Percentiles rank a stretch among this genome's conserved stretches.
These are phyloP conservation scores for Heliconius hewitsoni DNA, from an alignment of 1,140 invertebrate genomes.

Conservation along the genomic window DNA sequence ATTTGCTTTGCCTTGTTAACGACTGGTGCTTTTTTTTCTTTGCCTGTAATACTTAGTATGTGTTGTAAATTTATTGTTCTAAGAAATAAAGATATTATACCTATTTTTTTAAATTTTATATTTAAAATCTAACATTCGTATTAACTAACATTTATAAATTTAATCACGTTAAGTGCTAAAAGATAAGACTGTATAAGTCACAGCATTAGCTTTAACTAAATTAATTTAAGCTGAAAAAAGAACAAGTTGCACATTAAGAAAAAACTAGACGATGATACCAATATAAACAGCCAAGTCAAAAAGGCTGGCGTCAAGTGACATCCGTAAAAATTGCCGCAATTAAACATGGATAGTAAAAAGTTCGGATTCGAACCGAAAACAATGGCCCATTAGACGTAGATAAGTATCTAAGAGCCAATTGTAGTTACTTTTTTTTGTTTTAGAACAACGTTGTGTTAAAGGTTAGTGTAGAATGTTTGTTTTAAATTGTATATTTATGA, in stretches of 20 bases:
- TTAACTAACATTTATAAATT: too few relatives aligned
- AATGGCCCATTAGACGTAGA: slow-evolving; percentile 71
- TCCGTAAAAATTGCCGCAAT: slow-evolving; percentile 72
- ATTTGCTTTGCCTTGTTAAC: slow-evolving; percentile 6
- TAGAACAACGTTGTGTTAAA: slow-evolving; percentile 51
- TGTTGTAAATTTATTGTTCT: background rate
- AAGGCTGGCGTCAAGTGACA: slow-evolving; percentile 59
- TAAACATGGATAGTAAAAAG: slow-evolving; percentile 60
- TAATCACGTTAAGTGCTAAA: too few relatives aligned
- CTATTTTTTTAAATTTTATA: background rate
- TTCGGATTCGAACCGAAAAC: slow-evolving; percentile 62
- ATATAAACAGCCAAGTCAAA: slow-evolving; percentile 26
- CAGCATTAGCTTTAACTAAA: background rate
- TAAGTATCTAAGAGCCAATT: slow-evolving; percentile 68
- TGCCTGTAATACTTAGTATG: background rate
- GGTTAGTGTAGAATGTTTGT: slow-evolving; percentile 33
- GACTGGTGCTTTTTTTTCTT: background rate
- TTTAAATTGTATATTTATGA: background rate
- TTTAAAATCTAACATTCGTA: too few relatives aligned
- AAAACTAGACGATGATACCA: slow-evolving; percentile 25
- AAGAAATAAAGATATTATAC: background rate
- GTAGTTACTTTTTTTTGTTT: slow-evolving; percentile 63
- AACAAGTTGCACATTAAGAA: background rate
- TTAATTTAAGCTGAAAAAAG: background rate
- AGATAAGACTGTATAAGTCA: background rate